Base-by-base conservation (phyloP, 2,113 vertebrate genomes). In the Thunnus maccoyii region DNA sequence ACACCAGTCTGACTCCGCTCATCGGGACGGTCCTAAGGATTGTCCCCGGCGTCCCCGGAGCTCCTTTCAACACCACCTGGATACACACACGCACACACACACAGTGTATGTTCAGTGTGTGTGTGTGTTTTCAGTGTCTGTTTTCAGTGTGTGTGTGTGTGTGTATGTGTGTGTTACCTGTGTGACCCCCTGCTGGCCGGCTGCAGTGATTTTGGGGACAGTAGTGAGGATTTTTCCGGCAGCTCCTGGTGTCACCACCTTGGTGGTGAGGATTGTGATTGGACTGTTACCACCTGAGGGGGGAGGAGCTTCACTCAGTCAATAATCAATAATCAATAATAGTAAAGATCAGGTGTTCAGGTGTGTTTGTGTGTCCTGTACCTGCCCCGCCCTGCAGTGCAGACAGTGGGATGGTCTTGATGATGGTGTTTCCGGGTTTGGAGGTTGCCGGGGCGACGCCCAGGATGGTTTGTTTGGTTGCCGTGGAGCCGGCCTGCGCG, bases 361-460 rank as follows among this genome's bases (percentile, higher is more conserved):
- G 55, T 20, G 41, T 58, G 17, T 13, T 5, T 5, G 22, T 48
- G 22, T 48, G 50, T 63, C 8, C 0, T 14, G 48, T 74, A 97
- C 96, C 97, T 79, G 96, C 91, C 0, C 95, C 96, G 0, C 95
- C 88, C 84, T 97, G 97, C 20, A 97, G 94, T 9, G 96, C 97
- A 0, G 96, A 97, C 95, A 97, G 89, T 4, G 97, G 97, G 86
- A 97, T 97, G 84, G 97, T 97, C 76, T 97, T 97, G 88, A 97
- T 96, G 87, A 97, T 96, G 69, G 96, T 96, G 17, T 96, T 96
- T 74, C 96, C 96, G 0, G 95, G 95, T 70, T 97, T 97, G 55
- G 54, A 71, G 72, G 93, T 91, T 48, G 92, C 92, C 7, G 96
- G 95, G 0, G 95, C 90, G 46, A 97, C 93, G 47, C 96, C 95